These are phyloP conservation scores for Clistopyga incitator DNA, from an alignment of 2,888 invertebrate genomes.

Conservation along the genomic window DNA sequence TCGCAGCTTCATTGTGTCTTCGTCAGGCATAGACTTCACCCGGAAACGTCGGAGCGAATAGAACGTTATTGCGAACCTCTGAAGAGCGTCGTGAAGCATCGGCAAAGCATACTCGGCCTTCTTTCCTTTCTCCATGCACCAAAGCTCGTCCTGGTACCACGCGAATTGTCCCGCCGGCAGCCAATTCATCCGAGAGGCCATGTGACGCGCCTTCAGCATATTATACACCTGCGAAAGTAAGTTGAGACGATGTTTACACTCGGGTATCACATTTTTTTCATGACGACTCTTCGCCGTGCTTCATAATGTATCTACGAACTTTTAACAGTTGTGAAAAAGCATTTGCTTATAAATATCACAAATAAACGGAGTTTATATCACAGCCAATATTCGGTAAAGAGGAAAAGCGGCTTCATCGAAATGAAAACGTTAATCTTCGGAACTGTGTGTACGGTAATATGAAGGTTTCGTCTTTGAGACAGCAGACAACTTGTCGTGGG, in stretches of 20 bases:
- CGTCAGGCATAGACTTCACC: conserved; percentile 83
- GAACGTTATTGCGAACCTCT: conserved; percentile 85
- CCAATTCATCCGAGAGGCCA: conserved; percentile 82
- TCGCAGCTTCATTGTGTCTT: conserved; percentile 84
- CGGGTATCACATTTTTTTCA: conserved; percentile 44
- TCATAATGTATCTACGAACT: conserved; percentile 1
- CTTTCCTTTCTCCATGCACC: conserved; percentile 82
- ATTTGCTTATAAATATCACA: too few relatives aligned
- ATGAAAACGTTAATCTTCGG: conserved; percentile 56
- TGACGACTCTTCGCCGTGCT: conserved; percentile 31
- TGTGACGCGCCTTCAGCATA: conserved; percentile 78
- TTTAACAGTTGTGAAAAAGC: not conserved
- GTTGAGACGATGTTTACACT: conserved; percentile 60
- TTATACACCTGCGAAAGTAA: conserved; percentile 79
- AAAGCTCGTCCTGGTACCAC: conserved; percentile 82
- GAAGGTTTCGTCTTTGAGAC: conserved; percentile 64
- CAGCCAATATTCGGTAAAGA: not conserved
- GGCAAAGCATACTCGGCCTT: conserved; percentile 87
- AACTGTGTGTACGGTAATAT: conserved; percentile 40
- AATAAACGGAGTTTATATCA: too few relatives aligned
- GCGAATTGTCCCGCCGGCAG: conserved; percentile 82
- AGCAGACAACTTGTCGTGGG: conserved; percentile 64
- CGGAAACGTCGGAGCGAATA: conserved; percentile 82
- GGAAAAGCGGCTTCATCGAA: conserved; percentile 4
- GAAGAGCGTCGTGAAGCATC: conserved; percentile 86